Evolutionary conservation across 2,888 invertebrate species (phyloP).

Genomic region (Standfussiana lucernea): DNA sequence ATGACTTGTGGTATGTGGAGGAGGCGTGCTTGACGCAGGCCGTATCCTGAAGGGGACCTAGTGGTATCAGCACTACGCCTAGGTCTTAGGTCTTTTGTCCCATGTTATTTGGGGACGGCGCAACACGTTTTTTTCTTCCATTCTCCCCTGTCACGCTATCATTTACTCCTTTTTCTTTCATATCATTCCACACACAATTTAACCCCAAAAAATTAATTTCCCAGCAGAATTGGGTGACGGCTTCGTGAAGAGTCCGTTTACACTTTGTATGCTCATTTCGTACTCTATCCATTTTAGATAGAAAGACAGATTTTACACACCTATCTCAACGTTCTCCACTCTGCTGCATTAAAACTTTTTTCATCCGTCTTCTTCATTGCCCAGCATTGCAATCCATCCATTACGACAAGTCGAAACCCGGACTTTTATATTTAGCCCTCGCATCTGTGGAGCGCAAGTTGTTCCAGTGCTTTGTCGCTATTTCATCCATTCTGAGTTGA

Average conservation of each 20-base stretch:
- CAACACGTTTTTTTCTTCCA: not conserved
- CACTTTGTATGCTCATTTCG: no score
- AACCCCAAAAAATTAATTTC: no score
- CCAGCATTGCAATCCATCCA: not conserved
- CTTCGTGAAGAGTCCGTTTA: no score
- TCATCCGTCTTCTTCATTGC: not conserved
- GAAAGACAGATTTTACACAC: no score
- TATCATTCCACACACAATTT: not conserved
- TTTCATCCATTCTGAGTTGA: no score
- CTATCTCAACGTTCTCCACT: not conserved
- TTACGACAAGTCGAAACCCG: not conserved
- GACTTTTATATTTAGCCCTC: not conserved
- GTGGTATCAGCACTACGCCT: no score
- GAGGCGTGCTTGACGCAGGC: not conserved
- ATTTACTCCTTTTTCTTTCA: not conserved
- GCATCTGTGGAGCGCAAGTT: not conserved
- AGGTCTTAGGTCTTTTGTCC: no score
- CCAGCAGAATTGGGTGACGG: no score
- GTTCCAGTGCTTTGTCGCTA: not conserved
- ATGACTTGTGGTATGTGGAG: not conserved
- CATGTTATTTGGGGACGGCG: not conserved
- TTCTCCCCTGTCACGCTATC: not conserved
- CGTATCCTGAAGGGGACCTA: not conserved
- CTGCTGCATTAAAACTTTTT: not conserved
- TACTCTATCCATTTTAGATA: not conserved